These are phyloP conservation scores for Pseudochirops cupreus DNA, from an alignment of 2,797 vertebrate species.

Conservation along the genomic window DNA sequence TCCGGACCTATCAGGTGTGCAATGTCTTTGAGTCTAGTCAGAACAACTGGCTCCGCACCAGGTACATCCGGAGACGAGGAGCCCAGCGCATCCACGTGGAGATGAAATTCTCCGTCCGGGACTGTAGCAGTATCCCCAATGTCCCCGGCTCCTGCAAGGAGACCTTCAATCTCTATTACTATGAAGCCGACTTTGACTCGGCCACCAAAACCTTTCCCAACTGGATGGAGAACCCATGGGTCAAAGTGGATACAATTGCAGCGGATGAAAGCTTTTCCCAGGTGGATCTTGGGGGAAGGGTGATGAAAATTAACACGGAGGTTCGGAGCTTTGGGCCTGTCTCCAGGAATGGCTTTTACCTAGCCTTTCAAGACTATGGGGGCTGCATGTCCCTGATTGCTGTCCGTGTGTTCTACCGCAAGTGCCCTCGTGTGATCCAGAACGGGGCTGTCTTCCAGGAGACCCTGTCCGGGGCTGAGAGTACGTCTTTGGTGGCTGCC, in stretches of 20 bases:
- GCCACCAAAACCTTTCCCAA: slow-evolving; percentile 91
- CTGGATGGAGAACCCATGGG: slow-evolving; percentile 99
- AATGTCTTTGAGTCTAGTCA: slow-evolving; percentile 96
- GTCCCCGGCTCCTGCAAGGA: slow-evolving; percentile 98
- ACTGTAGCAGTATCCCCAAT: slow-evolving; percentile 97
- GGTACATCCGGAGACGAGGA: slow-evolving; percentile 92
- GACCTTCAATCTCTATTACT: slow-evolving; percentile 98
- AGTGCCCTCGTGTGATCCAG: slow-evolving; percentile 92
- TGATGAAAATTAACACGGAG: slow-evolving; percentile 99
- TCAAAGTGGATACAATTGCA: slow-evolving; percentile 97
- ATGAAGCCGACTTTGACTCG: slow-evolving; percentile 91
- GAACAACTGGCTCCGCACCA: slow-evolving; percentile 98
- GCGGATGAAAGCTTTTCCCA: slow-evolving; percentile 98
- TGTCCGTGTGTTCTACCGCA: slow-evolving; percentile 95
- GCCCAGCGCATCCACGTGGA: slow-evolving; percentile 97
- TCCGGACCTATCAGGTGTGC: slow-evolving; percentile 98
- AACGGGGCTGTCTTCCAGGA: slow-evolving; percentile 95
- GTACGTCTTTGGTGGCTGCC: slow-evolving; percentile 95
- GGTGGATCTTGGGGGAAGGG: slow-evolving; percentile 95
- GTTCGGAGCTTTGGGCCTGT: slow-evolving; percentile 96
- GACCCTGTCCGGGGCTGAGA: slow-evolving; percentile 95
- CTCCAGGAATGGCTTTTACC: slow-evolving; percentile 94
- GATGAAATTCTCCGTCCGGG: slow-evolving; percentile 97
- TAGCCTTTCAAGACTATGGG: slow-evolving; percentile 98
- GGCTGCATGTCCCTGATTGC: slow-evolving; percentile 98